These are phyloP conservation scores for Sesamia nonagrioides DNA, from an alignment of 1,140 invertebrate genomes.

Conservation along the genomic window DNA sequence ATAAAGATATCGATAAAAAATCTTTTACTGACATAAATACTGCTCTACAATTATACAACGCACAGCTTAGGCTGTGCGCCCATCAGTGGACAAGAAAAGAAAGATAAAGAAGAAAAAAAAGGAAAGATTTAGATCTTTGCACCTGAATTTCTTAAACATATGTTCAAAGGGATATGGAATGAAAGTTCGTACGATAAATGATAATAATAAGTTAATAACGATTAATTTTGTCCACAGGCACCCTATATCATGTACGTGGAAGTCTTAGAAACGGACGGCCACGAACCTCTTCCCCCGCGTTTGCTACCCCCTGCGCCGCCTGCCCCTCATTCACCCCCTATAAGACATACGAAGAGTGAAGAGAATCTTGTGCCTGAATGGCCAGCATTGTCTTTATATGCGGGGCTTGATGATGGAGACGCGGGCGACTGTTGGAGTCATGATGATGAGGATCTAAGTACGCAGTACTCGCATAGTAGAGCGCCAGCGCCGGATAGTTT, in stretches of 20 bases:
- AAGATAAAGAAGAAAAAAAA: too few species aligned
- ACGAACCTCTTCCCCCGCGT: constrained; percentile 85
- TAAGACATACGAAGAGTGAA: constrained; percentile 96
- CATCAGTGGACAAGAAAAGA: too few species aligned
- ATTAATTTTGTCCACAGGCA: constrained; percentile 89
- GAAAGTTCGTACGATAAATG: too few species aligned
- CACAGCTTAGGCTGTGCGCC: too few species aligned
- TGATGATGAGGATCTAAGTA: constrained; percentile 96
- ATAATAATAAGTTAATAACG: too few species aligned
- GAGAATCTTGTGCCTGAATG: constrained; percentile 92
- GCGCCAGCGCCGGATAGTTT: constrained; percentile 76
- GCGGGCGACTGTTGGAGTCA: constrained; percentile 93
- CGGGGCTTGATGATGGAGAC: constrained; percentile 77
- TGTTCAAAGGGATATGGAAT: too few species aligned
- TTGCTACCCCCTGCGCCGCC: constrained; percentile 82
- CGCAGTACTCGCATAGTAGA: constrained; percentile 74
- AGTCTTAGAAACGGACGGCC: constrained; percentile 96
- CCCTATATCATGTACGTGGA: constrained; percentile 99
- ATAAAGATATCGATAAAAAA: too few species aligned
- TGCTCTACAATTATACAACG: too few species aligned
- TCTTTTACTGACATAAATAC: too few species aligned
- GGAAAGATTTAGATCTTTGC: too few species aligned
- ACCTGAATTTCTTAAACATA: too few species aligned
- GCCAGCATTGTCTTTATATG: constrained; percentile 80
- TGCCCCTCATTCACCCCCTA: constrained; percentile 81